A percentile compares a stretch with the other conserved stretches of the same genome.
Evolutionary conservation across 2,797 vertebrate species (phyloP).

Genomic region (Cryptoprocta ferox): DNA sequence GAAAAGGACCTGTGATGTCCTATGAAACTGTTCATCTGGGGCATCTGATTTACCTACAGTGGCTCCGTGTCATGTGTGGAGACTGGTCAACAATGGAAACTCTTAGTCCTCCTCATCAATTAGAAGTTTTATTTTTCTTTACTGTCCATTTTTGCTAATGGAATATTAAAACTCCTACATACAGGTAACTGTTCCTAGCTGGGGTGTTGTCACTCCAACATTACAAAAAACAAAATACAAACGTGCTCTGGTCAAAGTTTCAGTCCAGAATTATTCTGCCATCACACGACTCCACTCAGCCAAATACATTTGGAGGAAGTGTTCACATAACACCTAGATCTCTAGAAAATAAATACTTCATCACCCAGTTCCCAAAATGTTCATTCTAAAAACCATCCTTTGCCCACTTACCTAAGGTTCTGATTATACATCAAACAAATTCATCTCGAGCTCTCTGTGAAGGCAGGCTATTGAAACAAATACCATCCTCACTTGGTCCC

Average conservation of each 20-base stretch:
- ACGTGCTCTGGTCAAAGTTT: background rate
- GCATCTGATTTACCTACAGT: background rate
- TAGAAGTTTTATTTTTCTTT: background rate
- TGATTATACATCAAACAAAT: slow-evolving; percentile 37
- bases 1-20: background rate
- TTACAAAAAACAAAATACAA: slow-evolving; percentile 57
- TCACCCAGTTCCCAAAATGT: background rate
- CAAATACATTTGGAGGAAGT: background rate
- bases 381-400: background rate
- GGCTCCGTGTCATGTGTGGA: background rate
- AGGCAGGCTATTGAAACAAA: background rate
- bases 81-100: background rate
- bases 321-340: background rate
- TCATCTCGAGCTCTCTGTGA: background rate
- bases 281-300: background rate
- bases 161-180: background rate
- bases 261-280: background rate
- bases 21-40: no score
- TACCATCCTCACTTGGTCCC: background rate
- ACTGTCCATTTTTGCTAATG: fast-evolving
- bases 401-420: slow-evolving; percentile 56
- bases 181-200: background rate
- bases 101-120: background rate
- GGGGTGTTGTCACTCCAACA: background rate
- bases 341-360: background rate